These are phyloP conservation scores for Xiphydria camelus DNA, from an alignment of 2,888 invertebrate species.

Conservation along the genomic window DNA sequence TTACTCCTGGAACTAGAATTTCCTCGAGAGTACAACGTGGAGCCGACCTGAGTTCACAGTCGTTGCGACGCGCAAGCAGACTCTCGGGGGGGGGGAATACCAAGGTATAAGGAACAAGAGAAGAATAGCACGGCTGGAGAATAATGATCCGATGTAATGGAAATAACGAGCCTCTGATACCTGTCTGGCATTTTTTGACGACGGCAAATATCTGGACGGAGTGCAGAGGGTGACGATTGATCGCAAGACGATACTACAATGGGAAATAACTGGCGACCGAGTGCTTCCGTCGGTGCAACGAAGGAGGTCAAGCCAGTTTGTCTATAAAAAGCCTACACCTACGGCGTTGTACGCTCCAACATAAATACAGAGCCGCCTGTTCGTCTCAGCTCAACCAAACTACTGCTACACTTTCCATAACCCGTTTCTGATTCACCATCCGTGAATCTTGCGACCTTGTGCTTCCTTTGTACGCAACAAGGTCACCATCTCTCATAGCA, in stretches of 20 bases:
- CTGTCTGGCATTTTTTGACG: neutral
- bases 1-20: no score
- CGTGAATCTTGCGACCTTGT: conserved; percentile 19
- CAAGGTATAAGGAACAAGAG: no score
- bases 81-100: no score
- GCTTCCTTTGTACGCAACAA: no score
- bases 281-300: conserved; percentile 13
- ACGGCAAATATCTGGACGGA: neutral
- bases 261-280: conserved; percentile 28
- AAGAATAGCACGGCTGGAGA: neutral
- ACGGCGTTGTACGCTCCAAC: conserved; percentile 31
- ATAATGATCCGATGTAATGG: neutral
- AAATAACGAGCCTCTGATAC: neutral
- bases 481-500: no score
- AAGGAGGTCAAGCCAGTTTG: conserved; percentile 53
- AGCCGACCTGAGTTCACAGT: no score
- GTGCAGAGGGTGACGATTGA: conserved; percentile 22
- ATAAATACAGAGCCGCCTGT: conserved; percentile 26
- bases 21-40: no score
- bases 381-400: conserved; percentile 27
- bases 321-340: conserved; percentile 55
- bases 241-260: conserved; percentile 18
- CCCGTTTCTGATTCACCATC: conserved; percentile 27
- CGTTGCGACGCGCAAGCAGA: no score
- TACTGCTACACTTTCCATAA: conserved; percentile 13